These are phyloP conservation scores for Vanessa atalanta DNA, from an alignment of 1,140 invertebrate species.

Conservation along the genomic window DNA sequence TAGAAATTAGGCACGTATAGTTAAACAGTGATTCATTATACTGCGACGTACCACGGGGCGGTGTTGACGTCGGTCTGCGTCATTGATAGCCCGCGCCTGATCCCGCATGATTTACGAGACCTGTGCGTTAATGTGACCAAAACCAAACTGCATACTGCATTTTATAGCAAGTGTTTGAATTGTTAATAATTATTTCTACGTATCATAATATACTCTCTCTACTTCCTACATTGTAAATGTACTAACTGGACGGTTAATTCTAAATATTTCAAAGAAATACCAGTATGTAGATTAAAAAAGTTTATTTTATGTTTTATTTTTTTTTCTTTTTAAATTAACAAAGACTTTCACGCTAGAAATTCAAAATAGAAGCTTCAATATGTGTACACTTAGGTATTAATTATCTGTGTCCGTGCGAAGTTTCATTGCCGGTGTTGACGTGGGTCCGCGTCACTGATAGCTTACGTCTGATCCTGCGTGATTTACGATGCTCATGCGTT, in stretches of 20 bases:
- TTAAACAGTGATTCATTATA: slow-evolving; percentile 43
- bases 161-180: background rate
- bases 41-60: slow-evolving; percentile 41
- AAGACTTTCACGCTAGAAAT: no score
- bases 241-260: no score
- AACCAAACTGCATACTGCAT: slow-evolving; percentile 16
- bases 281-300: no score
- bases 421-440: slow-evolving; percentile 40
- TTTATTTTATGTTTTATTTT: no score
- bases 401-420: slow-evolving; percentile 13
- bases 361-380: background rate
- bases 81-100: slow-evolving; percentile 60
- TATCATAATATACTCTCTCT: no score
- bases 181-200: background rate
- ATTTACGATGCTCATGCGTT: slow-evolving; percentile 54
- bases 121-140: slow-evolving; percentile 11
- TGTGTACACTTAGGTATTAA: background rate
- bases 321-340: no score
- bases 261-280: no score
- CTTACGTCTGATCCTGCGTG: slow-evolving; percentile 54
- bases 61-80: slow-evolving; percentile 47
- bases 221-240: no score
- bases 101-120: slow-evolving; percentile 64
- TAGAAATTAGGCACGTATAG: background rate
- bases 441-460: slow-evolving; percentile 54